These are phyloP conservation scores for Cephus rjabovi DNA, from an alignment of 2,888 invertebrate species.

Conservation along the genomic window DNA sequence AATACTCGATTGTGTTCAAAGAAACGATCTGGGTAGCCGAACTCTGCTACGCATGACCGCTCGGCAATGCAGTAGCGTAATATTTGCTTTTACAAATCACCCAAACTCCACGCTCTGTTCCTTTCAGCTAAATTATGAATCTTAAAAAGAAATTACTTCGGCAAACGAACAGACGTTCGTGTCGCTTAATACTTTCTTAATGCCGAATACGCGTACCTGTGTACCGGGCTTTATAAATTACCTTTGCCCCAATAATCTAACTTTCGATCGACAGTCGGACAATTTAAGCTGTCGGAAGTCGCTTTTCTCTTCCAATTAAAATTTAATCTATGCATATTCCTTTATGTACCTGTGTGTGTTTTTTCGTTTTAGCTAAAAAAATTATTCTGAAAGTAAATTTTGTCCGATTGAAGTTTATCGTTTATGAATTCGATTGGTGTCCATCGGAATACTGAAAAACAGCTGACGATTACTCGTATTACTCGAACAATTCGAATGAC, in stretches of 20 bases:
- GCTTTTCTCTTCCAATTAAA: slow-evolving; percentile 8
- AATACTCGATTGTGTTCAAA: neutral
- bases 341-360: neutral
- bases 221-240: neutral
- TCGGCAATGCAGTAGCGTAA: neutral
- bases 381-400: neutral
- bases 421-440: no score
- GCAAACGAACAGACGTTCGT: neutral
- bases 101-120: neutral
- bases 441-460: no score
- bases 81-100: neutral
- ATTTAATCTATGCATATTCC: neutral
- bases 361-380: neutral
- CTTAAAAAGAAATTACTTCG: neutral
- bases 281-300: no score
- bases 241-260: neutral
- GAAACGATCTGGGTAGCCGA: neutral
- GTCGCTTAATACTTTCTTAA: neutral
- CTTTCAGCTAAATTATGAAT: neutral
- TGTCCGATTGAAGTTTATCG: neutral
- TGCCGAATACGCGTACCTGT: neutral
- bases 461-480: neutral
- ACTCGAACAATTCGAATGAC: neutral
- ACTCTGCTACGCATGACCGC: no score
- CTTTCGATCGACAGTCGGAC: neutral